Conservation (phyloP, 2,113 vertebrate genomes). For the Telmatochromis sp. region DNA sequence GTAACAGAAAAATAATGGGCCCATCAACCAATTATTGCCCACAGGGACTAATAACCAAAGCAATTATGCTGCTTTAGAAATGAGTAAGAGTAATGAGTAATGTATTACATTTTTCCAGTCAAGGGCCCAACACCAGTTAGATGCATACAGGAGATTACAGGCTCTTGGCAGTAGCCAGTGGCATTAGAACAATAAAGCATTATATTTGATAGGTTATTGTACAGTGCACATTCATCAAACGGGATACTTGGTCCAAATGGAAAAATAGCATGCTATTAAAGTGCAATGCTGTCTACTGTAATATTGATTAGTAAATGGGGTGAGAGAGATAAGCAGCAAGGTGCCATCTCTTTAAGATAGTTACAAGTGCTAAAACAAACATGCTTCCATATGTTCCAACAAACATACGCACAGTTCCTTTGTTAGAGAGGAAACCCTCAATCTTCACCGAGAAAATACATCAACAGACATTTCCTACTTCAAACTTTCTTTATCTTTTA, state of each 20-base stretch:
- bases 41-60: constrained; percentile 23
- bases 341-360: background rate
- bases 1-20: constrained; percentile 19
- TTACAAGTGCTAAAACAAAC: background rate
- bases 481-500: background rate
- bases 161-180: constrained; percentile 40
- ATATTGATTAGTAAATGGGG: constrained; percentile 44
- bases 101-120: constrained; percentile 41
- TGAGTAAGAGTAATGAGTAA: constrained; percentile 51
- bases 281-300: background rate
- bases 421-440: constrained; percentile 19
- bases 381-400: background rate
- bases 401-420: rapidly evolving
- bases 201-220: constrained; percentile 29
- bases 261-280: constrained; percentile 27
- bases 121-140: background rate
- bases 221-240: constrained; percentile 23
- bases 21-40: constrained; percentile 24
- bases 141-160: constrained; percentile 44
- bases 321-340: constrained; percentile 10
- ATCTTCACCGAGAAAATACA: constrained; percentile 12
- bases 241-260: constrained; percentile 34
- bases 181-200: constrained; percentile 42
- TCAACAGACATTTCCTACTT: constrained; percentile 1
- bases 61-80: constrained; percentile 29